Conservation (phyloP, 2,797 vertebrate genomes). For the Catharus ustulatus region DNA sequence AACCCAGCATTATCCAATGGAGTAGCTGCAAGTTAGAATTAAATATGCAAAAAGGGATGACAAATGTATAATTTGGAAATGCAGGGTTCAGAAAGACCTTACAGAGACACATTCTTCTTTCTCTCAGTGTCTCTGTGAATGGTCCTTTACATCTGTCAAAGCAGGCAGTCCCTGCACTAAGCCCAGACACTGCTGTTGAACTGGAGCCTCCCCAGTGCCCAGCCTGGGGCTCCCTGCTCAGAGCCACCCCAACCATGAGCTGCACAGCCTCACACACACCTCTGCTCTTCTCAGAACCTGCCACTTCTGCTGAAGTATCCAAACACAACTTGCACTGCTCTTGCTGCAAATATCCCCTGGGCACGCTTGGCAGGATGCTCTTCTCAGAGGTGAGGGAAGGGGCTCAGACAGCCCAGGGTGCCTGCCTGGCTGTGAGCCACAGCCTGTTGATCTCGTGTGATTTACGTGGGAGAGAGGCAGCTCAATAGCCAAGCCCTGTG, state of each 20-base stretch:
- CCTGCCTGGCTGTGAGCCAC: not conserved
- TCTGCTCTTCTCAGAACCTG: not conserved
- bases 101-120: not conserved
- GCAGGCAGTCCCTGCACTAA: not conserved
- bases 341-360: not conserved
- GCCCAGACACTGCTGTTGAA: not conserved
- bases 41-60: not conserved
- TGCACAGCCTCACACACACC: not conserved
- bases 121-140: not conserved
- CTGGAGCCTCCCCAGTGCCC: fast-evolving
- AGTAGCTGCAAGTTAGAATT: not conserved
- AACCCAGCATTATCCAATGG: not conserved
- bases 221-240: not conserved
- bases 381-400: not conserved
- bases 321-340: not conserved
- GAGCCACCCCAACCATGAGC: not conserved
- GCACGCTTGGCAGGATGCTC: not conserved
- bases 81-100: not conserved
- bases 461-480: not conserved
- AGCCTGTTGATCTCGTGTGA: not conserved
- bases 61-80: not conserved
- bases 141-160: not conserved
- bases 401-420: not conserved
- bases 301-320: not conserved
- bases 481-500: not conserved